Base-by-base conservation (phyloP, 2,888 invertebrate genomes). In the Epinotia ramella region DNA sequence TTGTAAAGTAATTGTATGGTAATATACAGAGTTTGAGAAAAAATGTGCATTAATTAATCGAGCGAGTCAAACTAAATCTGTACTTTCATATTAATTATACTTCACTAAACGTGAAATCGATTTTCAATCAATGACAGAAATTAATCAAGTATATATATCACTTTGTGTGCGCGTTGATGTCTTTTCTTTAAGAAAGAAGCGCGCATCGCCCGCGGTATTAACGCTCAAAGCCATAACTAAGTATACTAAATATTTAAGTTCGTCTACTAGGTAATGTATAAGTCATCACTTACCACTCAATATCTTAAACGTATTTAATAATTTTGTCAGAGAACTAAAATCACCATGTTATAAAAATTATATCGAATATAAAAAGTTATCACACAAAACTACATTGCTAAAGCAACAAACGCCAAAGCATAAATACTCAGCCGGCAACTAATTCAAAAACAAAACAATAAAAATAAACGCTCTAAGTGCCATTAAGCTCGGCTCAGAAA, bases 101-200 rank as follows among this genome's bases (percentile, higher is more conserved):
- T 44, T 44, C 12, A 13, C 16, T 53, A n/a, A 1, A n/a, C 53
- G 6, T 6, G 7, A n/a, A n/a, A 53, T 53, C 49, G 49, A 53
- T 53, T 4, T 49, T 53, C n/a, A 53, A 53, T 53, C 49, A 53
- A 53, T 53, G 5, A 49, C 16, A 46, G 0, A 16, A 49, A 49
- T 5, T 49, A 49, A 6, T 16, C n/a, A n/a, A n/a, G 7, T 5
- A 53, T n/a, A 13, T 49, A 20, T n/a, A 49, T 80, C 78, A 80
- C 82, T 82, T 85, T 84, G 81, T 84, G 81, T 80, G 76, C 82
- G 83, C 84, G 84, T 85, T 84, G 84, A 84, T 76, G 82, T 85
- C 84, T 85, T 85, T 83, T 81, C 79, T 82, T 72, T 20, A 64
- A 46, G 73, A 77, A 73, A 60, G 40, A 75, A 70, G 57, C 49